Conservation (phyloP, 2,113 vertebrate genomes). For the Orientallactaga bullata region DNA sequence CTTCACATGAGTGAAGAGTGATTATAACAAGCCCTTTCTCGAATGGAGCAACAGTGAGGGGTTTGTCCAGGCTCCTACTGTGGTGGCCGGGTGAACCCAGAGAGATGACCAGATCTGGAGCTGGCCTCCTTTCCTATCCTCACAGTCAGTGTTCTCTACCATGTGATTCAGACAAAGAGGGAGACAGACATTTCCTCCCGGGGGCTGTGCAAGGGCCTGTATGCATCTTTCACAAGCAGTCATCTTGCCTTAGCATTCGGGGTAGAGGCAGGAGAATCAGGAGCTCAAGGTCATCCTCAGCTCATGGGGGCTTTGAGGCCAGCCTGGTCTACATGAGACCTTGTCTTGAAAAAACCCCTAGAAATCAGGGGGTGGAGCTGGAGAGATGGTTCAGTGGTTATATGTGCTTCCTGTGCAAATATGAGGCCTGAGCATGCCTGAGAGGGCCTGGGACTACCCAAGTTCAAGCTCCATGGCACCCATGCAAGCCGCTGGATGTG, state of each 20-base stretch:
- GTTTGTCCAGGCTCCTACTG: not conserved
- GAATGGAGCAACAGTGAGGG: not conserved
- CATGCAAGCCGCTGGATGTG: too few species aligned
- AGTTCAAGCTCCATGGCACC: too few species aligned
- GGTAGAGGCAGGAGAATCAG: not conserved
- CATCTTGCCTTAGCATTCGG: not conserved
- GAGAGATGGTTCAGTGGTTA: too few species aligned
- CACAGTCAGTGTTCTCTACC: not conserved
- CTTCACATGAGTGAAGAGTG: not conserved
- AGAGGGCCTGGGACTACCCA: too few species aligned
- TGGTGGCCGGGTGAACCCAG: rapidly evolving
- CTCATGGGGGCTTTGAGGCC: too few species aligned
- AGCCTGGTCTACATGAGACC: not conserved
- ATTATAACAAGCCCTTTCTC: rapidly evolving
- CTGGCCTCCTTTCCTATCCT: not conserved
- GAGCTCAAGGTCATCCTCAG: not conserved
- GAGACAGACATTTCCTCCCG: rapidly evolving
- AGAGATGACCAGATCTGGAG: not conserved
- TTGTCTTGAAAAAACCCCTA: not conserved
- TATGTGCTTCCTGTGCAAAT: too few species aligned
- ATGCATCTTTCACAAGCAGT: rapidly evolving
- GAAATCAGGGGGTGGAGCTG: not conserved
- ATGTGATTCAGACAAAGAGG: not conserved
- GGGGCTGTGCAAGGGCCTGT: rapidly evolving
- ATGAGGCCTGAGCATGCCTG: too few species aligned